Percentiles rank a stretch among this genome's conserved stretches.
Conservation (phyloP, 2,888 invertebrate species). For the Trissonchulus sp. region DNA sequence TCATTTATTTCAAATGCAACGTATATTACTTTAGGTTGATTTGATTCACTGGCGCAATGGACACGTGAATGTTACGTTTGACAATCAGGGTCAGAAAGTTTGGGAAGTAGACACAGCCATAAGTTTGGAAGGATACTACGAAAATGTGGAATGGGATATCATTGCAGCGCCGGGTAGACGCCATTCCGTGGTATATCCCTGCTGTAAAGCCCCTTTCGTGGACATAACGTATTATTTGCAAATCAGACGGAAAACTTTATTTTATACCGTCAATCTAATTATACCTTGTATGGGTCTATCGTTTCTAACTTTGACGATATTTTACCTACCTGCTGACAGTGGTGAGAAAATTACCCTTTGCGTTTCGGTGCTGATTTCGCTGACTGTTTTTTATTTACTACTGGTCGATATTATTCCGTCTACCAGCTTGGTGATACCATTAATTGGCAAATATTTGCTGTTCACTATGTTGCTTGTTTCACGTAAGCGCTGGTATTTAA, state of each 20-base stretch:
- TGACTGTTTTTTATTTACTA: conserved; percentile 95
- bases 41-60: too few relatives aligned
- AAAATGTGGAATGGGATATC: not conserved
- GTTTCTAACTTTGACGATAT: conserved; percentile 66
- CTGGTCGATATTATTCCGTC: conserved; percentile 95
- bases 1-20: too few relatives aligned
- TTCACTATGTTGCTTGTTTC: too few relatives aligned
- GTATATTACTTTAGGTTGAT: too few relatives aligned
- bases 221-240: conserved; percentile 49
- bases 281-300: not conserved
- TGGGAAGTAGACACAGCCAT: too few relatives aligned
- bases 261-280: conserved; percentile 52
- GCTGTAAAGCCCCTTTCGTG: not conserved
- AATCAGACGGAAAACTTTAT: conserved; percentile 55
- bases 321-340: conserved; percentile 92
- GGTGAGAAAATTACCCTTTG: conserved; percentile 97
- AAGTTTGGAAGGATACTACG: not conserved
- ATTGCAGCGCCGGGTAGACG: not conserved
- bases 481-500: too few relatives aligned
- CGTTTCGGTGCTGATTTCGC: conserved; percentile 91
- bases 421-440: conserved; percentile 69
- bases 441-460: not conserved
- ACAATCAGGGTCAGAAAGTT: too few relatives aligned
- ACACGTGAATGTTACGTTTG: too few relatives aligned
- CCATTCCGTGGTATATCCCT: not conserved